phyloP scores from a whole-genome alignment of 1,140 invertebrate species.

The Holcopasites calliopsidis region DNA sequence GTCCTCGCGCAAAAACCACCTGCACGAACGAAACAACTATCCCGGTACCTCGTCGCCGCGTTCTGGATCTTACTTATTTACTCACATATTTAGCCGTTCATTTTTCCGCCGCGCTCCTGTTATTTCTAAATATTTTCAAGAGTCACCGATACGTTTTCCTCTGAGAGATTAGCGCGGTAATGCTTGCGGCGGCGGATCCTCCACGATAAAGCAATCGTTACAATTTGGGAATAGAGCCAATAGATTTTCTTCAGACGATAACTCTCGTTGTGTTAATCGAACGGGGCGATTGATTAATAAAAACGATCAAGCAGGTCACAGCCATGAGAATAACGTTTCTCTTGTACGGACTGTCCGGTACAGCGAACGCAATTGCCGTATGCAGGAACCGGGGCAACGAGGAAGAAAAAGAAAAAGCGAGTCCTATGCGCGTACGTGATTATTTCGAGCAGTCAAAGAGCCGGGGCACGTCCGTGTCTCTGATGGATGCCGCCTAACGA shows the following conservation, averaged over 20 bases:
- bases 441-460: constrained; percentile 71
- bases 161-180: neutral
- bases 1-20: constrained; percentile 61
- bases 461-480: constrained; percentile 47
- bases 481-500: constrained; percentile 72
- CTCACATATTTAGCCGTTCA: constrained; percentile 36
- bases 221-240: too few species aligned
- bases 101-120: constrained; percentile 16
- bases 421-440: constrained; percentile 57
- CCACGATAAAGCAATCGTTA: neutral
- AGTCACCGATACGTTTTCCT: neutral
- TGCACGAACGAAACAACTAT: constrained; percentile 44
- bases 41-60: constrained; percentile 6
- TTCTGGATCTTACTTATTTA: constrained; percentile 57
- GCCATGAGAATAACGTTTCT: neutral
- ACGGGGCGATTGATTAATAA: too few species aligned
- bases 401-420: constrained; percentile 21
- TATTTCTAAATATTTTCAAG: constrained; percentile 9
- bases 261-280: too few species aligned
- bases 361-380: neutral
- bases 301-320: too few species aligned
- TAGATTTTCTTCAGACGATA: too few species aligned
- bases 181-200: neutral
- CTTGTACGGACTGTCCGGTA: neutral
- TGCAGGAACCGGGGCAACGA: constrained; percentile 8